Conservation (phyloP, 2,113 vertebrate species). For the Strix uralensis region DNA sequence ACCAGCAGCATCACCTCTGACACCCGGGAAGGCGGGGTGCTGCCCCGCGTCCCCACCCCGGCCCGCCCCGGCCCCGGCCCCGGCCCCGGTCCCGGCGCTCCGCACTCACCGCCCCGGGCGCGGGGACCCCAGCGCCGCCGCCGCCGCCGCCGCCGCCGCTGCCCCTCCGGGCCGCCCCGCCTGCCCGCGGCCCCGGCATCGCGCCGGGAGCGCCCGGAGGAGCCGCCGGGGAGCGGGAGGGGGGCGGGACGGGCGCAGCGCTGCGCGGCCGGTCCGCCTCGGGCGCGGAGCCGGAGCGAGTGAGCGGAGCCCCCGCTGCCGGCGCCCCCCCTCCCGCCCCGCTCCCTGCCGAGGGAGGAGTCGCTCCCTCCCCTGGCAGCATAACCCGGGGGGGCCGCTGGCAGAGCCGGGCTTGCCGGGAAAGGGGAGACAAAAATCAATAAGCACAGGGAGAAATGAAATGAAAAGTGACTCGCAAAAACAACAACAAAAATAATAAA, state of each 20-base stretch:
- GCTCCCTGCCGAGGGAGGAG: slow-evolving; percentile 40
- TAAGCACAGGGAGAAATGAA: not conserved
- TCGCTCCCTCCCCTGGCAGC: not conserved
- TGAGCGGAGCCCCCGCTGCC: slow-evolving; percentile 55
- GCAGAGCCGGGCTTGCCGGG: not conserved
- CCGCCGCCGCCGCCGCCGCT: slow-evolving; percentile 34
- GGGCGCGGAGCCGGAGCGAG: not conserved
- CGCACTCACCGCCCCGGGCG: not conserved
- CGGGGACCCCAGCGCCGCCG: not conserved
- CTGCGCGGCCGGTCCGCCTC: not conserved
- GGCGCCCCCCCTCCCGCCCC: not conserved
- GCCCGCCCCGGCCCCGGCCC: not conserved
- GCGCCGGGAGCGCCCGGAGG: not conserved
- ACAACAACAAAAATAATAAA: not conserved
- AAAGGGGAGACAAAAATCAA: not conserved
- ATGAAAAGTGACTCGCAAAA: not conserved
- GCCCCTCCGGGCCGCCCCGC: slow-evolving; percentile 25
- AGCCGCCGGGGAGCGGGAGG: not conserved
- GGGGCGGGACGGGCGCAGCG: too few species aligned
- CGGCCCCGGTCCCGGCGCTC: not conserved
- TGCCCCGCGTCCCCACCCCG: not conserved
- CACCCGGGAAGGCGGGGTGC: not conserved
- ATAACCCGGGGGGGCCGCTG: not conserved
- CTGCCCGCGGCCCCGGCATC: not conserved
- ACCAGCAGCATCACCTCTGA: not conserved